phyloP scores from a whole-genome alignment of 2,888 invertebrate species.

The Drosophila atripex region DNA sequence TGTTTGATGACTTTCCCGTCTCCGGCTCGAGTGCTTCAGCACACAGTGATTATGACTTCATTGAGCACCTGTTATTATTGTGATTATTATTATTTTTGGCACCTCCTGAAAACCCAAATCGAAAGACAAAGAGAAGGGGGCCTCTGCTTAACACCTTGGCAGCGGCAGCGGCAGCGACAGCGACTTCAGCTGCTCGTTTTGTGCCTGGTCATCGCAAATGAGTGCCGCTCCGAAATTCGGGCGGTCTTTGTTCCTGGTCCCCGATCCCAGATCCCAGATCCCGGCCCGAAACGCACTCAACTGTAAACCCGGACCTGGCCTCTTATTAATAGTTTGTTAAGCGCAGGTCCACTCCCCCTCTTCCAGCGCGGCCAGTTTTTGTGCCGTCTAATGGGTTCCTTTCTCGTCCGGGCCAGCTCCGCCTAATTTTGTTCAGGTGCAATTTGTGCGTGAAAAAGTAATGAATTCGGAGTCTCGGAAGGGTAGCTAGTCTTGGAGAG shows the following conservation, averaged over 20 bases:
- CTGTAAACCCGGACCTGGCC: conserved; percentile 56
- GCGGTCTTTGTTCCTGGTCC: conserved; percentile 28
- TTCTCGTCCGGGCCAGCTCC: conserved; percentile 37
- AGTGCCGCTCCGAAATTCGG: conserved; percentile 48
- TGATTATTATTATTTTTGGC: conserved; percentile 44
- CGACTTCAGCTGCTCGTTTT: conserved; percentile 68
- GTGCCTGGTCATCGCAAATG: conserved; percentile 77
- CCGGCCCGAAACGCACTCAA: conserved; percentile 61
- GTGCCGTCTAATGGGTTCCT: conserved; percentile 67
- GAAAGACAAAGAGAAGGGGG: conserved; percentile 39
- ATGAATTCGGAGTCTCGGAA: conserved; percentile 25
- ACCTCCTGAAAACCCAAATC: conserved; percentile 41
- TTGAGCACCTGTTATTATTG: conserved; percentile 63
- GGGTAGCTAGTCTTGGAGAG: conserved; percentile 1
- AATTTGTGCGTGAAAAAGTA: conserved; percentile 80
- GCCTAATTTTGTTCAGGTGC: conserved; percentile 82
- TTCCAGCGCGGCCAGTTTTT: conserved; percentile 50
- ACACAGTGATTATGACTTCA: conserved; percentile 68
- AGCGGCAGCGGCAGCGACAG: conserved; percentile 67
- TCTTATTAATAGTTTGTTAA: conserved; percentile 81
- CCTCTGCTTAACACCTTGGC: conserved; percentile 76
- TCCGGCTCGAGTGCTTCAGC: conserved; percentile 58
- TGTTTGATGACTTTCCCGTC: conserved; percentile 41
- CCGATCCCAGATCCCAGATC: conserved; percentile 44
- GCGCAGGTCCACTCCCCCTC: conserved; percentile 75